Evolutionary conservation across 2,113 vertebrate species (phyloP), one percentile per base, ranked within the genome.

Genomic region (Pelecanus crispus): DNA sequence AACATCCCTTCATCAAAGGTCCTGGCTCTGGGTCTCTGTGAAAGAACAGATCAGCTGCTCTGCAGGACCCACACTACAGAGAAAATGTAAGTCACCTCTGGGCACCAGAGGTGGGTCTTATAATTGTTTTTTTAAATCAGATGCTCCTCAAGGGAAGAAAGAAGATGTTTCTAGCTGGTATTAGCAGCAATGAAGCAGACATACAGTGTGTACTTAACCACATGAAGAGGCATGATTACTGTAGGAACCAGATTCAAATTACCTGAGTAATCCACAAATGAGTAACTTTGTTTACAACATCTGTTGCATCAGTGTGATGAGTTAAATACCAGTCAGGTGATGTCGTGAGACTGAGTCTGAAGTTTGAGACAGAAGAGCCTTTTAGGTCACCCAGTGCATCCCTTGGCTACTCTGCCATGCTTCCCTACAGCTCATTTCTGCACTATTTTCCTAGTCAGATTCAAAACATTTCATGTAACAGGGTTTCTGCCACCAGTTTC

Each of bases 221-320:
- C 21, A 9, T 63, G 56, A 90, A 72, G 53, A 88, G 40, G 24
- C 6, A 59, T 88, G 80, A 83, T 70, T 79, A 78, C 21, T n/a
- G 71, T 36, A 90, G 66, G 63, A 90, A 63, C 14, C 40, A 71
- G 72, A 70, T 81, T 92, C 74, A 50, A 92, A 86, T 81, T 74
- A 89, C 72, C 34, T 81, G 77, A 86, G 74, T 78, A 89, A 95
- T 67, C 79, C 50, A 86, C 21, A 70, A 61, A 55, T 78, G 50
- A 90, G 10, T 81, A 86, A 81, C 22, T 65, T 94, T 94, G 80
- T 94, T 97, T 94, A 88, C 82, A 90, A 74, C n/a, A 63, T 61
- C 17, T 78, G 10, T 94, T 96, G 94, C 88, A 94, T 86, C 88
- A 96, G 38, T 52, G 70, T 56, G 59, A 84, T 87, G 91, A 75